Evolutionary conservation across 2,888 invertebrate genomes (phyloP).

Genomic region (Cataglyphis cursor): DNA sequence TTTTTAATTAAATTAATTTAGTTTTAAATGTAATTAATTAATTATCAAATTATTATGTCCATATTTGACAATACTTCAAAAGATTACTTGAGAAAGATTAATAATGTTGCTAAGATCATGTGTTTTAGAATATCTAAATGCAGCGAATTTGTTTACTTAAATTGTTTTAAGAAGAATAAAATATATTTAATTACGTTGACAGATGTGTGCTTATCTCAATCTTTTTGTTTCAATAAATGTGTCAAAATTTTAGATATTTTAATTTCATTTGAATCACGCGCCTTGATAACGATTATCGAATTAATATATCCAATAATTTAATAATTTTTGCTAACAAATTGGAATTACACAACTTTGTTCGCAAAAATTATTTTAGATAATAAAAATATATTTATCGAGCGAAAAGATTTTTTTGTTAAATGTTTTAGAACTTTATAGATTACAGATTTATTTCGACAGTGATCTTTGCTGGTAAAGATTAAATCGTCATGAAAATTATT

Average conservation of each 20-base stretch:
- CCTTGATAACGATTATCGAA: slow-evolving; percentile 4
- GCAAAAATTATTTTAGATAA: background rate
- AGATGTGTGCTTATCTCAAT: background rate
- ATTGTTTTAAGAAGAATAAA: background rate
- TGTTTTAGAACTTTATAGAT: background rate
- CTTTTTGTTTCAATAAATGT: background rate
- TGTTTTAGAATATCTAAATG: background rate
- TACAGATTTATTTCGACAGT: background rate
- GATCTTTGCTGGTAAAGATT: background rate
- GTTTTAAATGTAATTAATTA: background rate
- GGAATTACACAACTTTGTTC: background rate
- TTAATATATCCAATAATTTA: background rate
- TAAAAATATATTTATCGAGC: background rate
- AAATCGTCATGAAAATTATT: background rate
- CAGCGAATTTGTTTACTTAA: background rate
- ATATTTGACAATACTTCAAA: background rate
- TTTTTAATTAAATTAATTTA: too few relatives aligned
- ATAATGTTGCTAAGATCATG: background rate
- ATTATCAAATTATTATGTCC: background rate
- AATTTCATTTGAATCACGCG: background rate
- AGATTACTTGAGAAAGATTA: background rate
- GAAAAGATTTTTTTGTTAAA: background rate
- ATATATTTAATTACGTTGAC: background rate
- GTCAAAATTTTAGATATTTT: slow-evolving; percentile 1
- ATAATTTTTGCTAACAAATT: slow-evolving; percentile 3